Evolutionary conservation across 2,888 invertebrate genomes (phyloP).

Genomic region (Steinernema carpocapsae): DNA sequence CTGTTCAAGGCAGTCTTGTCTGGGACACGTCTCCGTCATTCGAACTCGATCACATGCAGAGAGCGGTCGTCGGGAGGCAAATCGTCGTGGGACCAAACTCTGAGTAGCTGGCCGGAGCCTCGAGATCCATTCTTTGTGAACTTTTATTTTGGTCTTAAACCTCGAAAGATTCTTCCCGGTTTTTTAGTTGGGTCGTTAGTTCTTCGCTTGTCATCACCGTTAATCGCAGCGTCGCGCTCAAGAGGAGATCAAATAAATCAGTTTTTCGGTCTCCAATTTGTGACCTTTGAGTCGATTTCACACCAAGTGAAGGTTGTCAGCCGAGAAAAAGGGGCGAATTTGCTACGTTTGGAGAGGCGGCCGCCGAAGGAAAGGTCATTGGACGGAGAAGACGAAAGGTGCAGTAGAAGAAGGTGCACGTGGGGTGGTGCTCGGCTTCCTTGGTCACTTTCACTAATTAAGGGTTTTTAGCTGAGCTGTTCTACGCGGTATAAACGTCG

Average conservation of each 20-base stretch:
- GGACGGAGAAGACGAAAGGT: neutral
- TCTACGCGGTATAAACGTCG: no score
- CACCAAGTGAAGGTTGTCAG: slow-evolving; percentile 29
- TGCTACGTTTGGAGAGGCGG: slow-evolving; percentile 3
- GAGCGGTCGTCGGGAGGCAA: no score
- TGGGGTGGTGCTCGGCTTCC: no score
- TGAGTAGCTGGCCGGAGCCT: no score
- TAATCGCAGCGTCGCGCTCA: neutral
- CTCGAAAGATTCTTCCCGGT: no score
- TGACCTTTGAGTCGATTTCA: slow-evolving; percentile 28
- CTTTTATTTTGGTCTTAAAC: no score
- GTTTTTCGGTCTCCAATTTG: slow-evolving; percentile 1
- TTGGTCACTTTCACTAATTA: neutral
- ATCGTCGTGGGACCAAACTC: no score
- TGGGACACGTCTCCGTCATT: no score
- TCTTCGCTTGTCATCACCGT: neutral
- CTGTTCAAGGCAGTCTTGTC: no score
- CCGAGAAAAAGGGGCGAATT: slow-evolving; percentile 18
- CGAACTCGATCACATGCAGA: no score
- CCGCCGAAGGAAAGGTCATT: slow-evolving; percentile 7
- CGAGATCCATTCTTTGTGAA: no score
- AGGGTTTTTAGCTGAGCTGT: neutral
- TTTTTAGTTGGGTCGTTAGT: no score
- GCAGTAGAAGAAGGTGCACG: neutral
- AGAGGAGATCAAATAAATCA: slow-evolving; percentile 17